phyloP scores from a whole-genome alignment of 2,888 invertebrate genomes.

The Sepioteuthis lessoniana region DNA sequence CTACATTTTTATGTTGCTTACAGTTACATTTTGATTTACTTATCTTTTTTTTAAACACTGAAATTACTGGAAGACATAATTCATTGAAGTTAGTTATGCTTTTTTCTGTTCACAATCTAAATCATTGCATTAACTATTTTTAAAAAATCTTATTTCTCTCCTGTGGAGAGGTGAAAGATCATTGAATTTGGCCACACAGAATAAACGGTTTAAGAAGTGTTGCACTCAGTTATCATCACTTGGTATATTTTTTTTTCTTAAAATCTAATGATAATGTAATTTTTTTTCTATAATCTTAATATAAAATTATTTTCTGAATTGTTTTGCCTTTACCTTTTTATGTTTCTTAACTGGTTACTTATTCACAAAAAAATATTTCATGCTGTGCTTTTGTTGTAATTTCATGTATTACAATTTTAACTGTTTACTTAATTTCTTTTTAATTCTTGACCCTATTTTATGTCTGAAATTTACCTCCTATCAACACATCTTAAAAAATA shows the following conservation, averaged over 20 bases:
- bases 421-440: background rate
- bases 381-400: background rate
- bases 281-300: background rate
- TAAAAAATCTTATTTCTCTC: too few relatives aligned
- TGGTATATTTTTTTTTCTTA: background rate
- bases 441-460: background rate
- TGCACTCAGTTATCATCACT: background rate
- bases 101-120: background rate
- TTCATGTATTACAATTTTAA: background rate
- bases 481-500: too few relatives aligned
- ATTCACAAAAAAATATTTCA: background rate
- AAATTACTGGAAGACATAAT: too few relatives aligned
- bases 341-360: background rate
- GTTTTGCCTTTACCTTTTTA: background rate
- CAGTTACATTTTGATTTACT: too few relatives aligned
- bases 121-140: background rate
- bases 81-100: background rate
- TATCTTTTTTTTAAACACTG: too few relatives aligned
- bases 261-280: background rate
- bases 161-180: background rate
- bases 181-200: background rate
- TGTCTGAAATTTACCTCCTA: background rate
- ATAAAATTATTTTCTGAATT: background rate
- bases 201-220: background rate
- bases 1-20: background rate